Conservation (phyloP, 2,888 invertebrate genomes). For the Cyclophora albipunctata region DNA sequence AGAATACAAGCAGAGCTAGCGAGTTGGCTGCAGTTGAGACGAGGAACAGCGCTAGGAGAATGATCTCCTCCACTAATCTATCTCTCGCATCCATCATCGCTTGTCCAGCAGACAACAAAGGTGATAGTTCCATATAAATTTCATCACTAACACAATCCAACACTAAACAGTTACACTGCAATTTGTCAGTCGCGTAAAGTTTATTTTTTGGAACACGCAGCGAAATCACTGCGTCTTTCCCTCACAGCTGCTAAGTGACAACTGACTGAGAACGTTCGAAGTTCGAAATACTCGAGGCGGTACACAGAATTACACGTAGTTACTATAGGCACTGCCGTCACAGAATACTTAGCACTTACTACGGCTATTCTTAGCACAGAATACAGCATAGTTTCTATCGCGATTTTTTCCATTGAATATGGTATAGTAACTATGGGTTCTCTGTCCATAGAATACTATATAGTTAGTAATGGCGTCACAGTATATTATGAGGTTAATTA, state of each 20-base stretch:
- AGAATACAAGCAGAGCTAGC: constrained; percentile 83
- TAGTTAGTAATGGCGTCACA: too few relatives aligned
- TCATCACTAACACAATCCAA: constrained; percentile 67
- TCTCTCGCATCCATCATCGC: constrained; percentile 66
- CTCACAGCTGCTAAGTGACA: constrained; percentile 60
- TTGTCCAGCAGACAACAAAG: constrained; percentile 64
- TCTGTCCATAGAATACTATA: too few relatives aligned
- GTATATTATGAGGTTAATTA: too few relatives aligned
- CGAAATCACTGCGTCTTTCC: constrained; percentile 67
- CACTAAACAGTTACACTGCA: constrained; percentile 63
- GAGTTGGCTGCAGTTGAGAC: constrained; percentile 83
- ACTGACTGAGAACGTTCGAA: constrained; percentile 35
- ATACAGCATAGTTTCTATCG: neutral
- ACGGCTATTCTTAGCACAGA: neutral
- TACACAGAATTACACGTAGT: too few relatives aligned
- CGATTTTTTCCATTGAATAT: too few relatives aligned
- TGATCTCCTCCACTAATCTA: constrained; percentile 65
- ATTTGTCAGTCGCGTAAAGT: constrained; percentile 67
- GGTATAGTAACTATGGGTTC: too few relatives aligned
- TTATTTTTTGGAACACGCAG: constrained; percentile 62
- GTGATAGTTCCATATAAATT: constrained; percentile 53
- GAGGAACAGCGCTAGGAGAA: constrained; percentile 73
- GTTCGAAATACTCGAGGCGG: neutral
- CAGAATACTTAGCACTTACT: neutral
- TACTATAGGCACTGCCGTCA: neutral